Evolutionary conservation across 2,888 invertebrate genomes (phyloP).

Genomic region (Cephus runcator): DNA sequence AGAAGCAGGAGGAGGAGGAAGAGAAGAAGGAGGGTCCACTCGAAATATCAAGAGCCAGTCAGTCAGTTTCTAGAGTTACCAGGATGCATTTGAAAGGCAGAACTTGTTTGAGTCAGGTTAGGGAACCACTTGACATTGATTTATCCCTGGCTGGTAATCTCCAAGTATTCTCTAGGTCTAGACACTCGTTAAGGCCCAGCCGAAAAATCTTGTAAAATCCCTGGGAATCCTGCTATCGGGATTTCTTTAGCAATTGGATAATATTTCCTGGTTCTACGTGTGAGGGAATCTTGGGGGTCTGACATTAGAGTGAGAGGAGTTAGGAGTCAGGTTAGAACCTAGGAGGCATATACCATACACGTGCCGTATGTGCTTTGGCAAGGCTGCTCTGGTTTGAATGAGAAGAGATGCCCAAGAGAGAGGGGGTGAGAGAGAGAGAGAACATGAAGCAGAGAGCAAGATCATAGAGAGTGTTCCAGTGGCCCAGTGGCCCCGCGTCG

Average conservation of each 20-base stretch:
- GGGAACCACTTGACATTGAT: slow-evolving; percentile 54
- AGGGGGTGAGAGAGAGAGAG: no score
- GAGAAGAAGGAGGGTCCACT: slow-evolving; percentile 42
- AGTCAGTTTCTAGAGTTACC: slow-evolving; percentile 43
- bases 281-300: not conserved
- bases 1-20: not conserved
- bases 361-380: not conserved
- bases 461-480: slow-evolving; percentile 30
- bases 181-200: slow-evolving; percentile 2
- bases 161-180: slow-evolving; percentile 33
- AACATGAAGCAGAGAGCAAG: not conserved
- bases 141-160: slow-evolving; percentile 41
- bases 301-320: not conserved
- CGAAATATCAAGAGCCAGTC: slow-evolving; percentile 51
- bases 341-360: not conserved
- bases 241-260: not conserved
- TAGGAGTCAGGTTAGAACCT: not conserved
- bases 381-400: not conserved
- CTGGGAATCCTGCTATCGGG: not conserved
- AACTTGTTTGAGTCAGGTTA: slow-evolving; percentile 39
- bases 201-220: not conserved
- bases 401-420: not conserved
- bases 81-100: slow-evolving; percentile 31
- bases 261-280: not conserved
- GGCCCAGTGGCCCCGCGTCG: slow-evolving; percentile 34